Conservation (phyloP, 2,797 vertebrate genomes). For the Myioborus miniatus region DNA sequence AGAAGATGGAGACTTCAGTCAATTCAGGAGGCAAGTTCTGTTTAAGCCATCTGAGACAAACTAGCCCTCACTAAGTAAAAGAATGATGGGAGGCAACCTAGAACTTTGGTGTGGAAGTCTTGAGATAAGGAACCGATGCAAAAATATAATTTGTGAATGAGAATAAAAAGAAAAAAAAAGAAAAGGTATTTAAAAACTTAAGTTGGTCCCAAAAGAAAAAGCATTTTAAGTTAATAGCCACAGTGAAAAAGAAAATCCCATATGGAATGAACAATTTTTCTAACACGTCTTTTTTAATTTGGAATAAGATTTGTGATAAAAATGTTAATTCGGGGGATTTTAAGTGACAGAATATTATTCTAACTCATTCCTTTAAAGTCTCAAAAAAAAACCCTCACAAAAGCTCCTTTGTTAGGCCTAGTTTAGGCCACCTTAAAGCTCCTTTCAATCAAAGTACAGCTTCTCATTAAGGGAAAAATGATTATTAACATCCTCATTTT, state of each 20-base stretch:
- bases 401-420: slow-evolving; percentile 72
- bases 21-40: not conserved
- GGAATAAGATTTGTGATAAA: slow-evolving; percentile 68
- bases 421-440: slow-evolving; percentile 76
- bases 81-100: not conserved
- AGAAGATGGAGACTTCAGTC: not conserved
- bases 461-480: slow-evolving; percentile 82
- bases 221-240: slow-evolving; percentile 49
- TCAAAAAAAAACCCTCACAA: not conserved
- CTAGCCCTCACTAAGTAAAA: not conserved
- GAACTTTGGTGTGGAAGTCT: not conserved
- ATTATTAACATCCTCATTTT: slow-evolving; percentile 81
- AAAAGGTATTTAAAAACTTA: not conserved
- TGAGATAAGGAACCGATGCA: not conserved
- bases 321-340: slow-evolving; percentile 65
- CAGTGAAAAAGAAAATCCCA: slow-evolving; percentile 56
- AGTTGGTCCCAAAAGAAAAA: slow-evolving; percentile 39
- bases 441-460: slow-evolving; percentile 78
- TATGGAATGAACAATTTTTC: slow-evolving; percentile 65
- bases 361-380: slow-evolving; percentile 63
- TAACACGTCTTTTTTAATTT: slow-evolving; percentile 67
- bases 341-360: slow-evolving; percentile 65
- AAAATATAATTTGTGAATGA: not conserved
- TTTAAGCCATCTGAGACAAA: not conserved
- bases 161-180: not conserved